These are phyloP conservation scores for Pipistrellus pygmaeus DNA, from an alignment of 2,797 vertebrate genomes.

Conservation along the genomic window DNA sequence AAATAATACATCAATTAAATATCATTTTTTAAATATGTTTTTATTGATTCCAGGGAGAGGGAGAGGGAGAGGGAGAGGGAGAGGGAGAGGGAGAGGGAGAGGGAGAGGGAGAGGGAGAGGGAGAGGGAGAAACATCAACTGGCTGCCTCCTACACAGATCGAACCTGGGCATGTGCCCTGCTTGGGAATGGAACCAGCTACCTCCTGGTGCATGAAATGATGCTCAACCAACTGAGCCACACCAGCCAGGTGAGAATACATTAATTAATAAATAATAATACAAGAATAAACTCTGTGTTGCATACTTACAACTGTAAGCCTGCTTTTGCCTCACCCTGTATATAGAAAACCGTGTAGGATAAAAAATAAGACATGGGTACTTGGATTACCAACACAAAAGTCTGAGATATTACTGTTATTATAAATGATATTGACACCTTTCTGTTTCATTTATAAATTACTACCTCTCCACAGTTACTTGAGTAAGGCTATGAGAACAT, in stretches of 20 bases:
- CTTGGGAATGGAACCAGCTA: too few species aligned
- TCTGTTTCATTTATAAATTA: constrained; percentile 52
- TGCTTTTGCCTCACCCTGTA: background rate
- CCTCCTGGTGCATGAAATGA: too few species aligned
- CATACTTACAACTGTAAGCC: background rate
- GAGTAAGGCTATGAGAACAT: constrained; percentile 31
- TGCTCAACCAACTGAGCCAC: too few species aligned
- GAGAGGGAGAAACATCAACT: too few species aligned
- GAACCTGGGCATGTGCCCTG: too few species aligned
- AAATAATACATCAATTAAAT: background rate
- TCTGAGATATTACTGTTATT: constrained; percentile 11
- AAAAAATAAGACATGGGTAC: background rate
- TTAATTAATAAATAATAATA: background rate
- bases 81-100: too few species aligned
- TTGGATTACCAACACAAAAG: background rate
- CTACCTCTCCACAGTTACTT: background rate
- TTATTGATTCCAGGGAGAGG: too few species aligned
- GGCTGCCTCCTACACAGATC: too few species aligned
- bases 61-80: too few species aligned
- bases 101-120: too few species aligned
- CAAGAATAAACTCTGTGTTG: background rate
- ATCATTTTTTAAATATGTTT: too few species aligned
- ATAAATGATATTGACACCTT: constrained; percentile 30
- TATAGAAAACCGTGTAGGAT: constrained; percentile 10
- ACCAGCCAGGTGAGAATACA: background rate